Conservation (phyloP, 2,797 vertebrate species). For the Chelmon rostratus region DNA sequence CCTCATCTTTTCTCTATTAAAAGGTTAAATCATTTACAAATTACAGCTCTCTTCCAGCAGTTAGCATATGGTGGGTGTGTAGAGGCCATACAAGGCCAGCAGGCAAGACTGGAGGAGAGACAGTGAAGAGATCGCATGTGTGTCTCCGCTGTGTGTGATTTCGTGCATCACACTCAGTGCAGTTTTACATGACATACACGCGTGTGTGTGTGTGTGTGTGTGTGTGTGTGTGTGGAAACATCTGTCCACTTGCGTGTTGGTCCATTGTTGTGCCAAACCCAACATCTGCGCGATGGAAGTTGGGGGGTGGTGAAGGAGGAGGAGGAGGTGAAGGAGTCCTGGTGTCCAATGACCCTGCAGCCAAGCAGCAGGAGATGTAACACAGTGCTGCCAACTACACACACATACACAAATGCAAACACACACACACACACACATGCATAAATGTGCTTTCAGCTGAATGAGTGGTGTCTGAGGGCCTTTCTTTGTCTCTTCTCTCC, state of each 20-base stretch:
- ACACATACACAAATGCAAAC: conserved; percentile 16
- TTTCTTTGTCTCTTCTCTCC: conserved; percentile 57
- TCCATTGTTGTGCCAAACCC: conserved; percentile 45
- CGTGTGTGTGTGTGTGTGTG: conserved; percentile 23
- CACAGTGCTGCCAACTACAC: conserved; percentile 65
- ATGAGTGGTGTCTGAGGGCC: conserved; percentile 56
- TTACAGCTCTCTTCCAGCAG: conserved; percentile 67
- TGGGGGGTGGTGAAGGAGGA: neutral
- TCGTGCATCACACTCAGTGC: conserved; percentile 2
- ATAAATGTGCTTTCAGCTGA: conserved; percentile 50
- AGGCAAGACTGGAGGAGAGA: conserved; percentile 57
- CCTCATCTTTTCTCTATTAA: conserved; percentile 75
- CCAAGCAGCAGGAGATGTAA: conserved; percentile 48
- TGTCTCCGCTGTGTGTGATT: conserved; percentile 20
- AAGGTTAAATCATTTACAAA: conserved; percentile 82
- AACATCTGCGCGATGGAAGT: conserved; percentile 60
- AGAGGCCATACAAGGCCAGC: conserved; percentile 61
- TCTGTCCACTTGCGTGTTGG: conserved; percentile 47
- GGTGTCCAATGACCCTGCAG: conserved; percentile 47
- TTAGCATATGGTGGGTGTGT: conserved; percentile 75
- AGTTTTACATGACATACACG: conserved; percentile 34
- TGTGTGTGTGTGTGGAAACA: conserved; percentile 48
- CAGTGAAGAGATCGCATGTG: conserved; percentile 28
- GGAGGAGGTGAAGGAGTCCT: conserved; percentile 14
- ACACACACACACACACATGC: conserved; percentile 24